Percentiles rank a stretch among this genome's conserved stretches.
These are phyloP conservation scores for Leptoclinus maculatus DNA, from an alignment of 2,797 vertebrate species.

Conservation along the genomic window DNA sequence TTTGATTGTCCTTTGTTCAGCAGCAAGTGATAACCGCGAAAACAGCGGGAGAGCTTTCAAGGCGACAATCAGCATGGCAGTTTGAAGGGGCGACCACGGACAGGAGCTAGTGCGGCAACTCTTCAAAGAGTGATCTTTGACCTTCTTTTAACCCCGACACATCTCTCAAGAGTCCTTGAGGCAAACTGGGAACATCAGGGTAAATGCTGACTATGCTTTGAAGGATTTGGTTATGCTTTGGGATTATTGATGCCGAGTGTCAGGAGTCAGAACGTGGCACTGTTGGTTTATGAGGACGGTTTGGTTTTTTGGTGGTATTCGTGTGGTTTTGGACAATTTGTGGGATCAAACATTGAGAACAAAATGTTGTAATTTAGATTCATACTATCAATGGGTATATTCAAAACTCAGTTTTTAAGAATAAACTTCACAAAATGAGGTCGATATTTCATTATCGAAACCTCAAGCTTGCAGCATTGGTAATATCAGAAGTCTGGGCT, in stretches of 20 bases:
- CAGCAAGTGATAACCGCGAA: constrained; percentile 19
- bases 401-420: neutral
- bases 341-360: neutral
- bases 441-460: neutral
- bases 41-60: constrained; percentile 52
- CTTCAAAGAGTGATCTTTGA: constrained; percentile 48
- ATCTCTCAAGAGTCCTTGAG: constrained; percentile 41
- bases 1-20: constrained; percentile 43
- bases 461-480: neutral
- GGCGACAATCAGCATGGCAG: constrained; percentile 16
- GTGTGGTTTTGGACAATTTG: neutral
- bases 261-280: constrained; percentile 1
- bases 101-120: constrained; percentile 39
- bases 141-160: constrained; percentile 34
- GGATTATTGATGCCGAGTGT: constrained; percentile 18
- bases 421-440: neutral
- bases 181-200: constrained; percentile 17
- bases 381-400: neutral
- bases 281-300: neutral
- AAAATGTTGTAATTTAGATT: neutral
- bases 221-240: constrained; percentile 21
- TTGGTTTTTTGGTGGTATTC: neutral
- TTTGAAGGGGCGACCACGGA: constrained; percentile 2
- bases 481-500: neutral
- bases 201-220: constrained; percentile 7